Conservation (phyloP, 2,888 invertebrate species). For the Laspeyria flexula region DNA sequence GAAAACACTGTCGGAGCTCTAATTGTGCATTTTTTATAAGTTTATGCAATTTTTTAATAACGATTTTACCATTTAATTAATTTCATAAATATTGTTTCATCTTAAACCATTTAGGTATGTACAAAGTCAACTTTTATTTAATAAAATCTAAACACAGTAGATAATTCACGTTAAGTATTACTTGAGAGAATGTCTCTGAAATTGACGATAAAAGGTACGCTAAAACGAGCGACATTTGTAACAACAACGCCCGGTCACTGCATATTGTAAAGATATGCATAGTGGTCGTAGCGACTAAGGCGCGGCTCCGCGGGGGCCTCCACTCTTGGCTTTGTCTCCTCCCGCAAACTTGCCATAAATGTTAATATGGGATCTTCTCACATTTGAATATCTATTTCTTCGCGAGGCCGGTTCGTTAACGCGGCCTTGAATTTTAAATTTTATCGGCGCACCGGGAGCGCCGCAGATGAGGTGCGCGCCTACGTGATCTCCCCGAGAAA, state of each 20-base stretch:
- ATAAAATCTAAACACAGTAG: too few species aligned
- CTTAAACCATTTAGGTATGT: too few species aligned
- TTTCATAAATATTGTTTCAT: too few species aligned
- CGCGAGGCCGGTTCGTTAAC: constrained; percentile 86
- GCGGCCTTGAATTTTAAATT: constrained; percentile 87
- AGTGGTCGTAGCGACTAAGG: constrained; percentile 38
- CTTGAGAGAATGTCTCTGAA: too few species aligned
- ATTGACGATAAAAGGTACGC: constrained; percentile 38
- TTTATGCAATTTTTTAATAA: too few species aligned
- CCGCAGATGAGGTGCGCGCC: constrained; percentile 84
- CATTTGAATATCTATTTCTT: constrained; percentile 87
- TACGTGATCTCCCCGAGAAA: constrained; percentile 81
- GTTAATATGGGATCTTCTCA: constrained; percentile 86
- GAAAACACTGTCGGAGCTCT: too few species aligned
- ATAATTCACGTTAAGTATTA: too few species aligned
- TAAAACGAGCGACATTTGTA: constrained; percentile 25
- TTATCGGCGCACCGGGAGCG: constrained; percentile 80
- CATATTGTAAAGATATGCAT: constrained; percentile 61
- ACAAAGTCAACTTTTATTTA: too few species aligned
- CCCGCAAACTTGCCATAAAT: constrained; percentile 86
- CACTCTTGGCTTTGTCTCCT: constrained; percentile 78
- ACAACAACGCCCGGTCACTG: constrained; percentile 47
- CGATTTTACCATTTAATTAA: too few species aligned
- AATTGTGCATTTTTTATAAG: too few species aligned
- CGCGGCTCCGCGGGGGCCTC: constrained; percentile 58